These are phyloP conservation scores for Lycopodina hypogea DNA, from an alignment of 37 sponge, comb jelly and placozoan genomes.

Conservation along the genomic window DNA sequence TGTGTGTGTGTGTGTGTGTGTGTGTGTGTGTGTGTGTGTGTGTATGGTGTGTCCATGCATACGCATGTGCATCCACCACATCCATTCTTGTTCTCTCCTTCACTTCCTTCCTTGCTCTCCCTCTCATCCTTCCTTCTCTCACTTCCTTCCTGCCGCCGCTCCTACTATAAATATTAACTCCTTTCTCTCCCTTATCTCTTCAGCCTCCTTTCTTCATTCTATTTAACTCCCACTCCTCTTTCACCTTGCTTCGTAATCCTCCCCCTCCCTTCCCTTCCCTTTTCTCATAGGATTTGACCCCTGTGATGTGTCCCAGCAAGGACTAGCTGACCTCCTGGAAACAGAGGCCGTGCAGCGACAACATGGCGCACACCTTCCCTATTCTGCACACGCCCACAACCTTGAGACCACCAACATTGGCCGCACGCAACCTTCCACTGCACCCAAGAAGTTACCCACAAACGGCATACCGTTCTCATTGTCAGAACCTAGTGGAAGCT, in stretches of 20 bases:
- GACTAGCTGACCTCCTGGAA: slow-evolving; percentile 57
- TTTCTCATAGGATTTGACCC: slow-evolving; percentile 53
- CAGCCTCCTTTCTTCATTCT: too few species aligned
- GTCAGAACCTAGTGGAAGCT: not conserved
- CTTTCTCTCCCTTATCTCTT: too few species aligned
- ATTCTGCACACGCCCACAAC: not conserved
- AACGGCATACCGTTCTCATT: not conserved
- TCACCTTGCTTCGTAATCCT: not conserved
- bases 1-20: too few species aligned
- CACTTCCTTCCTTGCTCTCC: too few species aligned
- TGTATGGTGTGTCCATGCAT: too few species aligned
- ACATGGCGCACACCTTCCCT: not conserved
- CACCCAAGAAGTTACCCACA: not conserved
- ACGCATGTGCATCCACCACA: too few species aligned
- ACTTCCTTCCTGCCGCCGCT: too few species aligned
- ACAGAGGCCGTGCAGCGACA: slow-evolving; percentile 29
- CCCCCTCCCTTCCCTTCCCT: not conserved
- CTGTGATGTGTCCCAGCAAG: slow-evolving; percentile 53
- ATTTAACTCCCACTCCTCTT: too few species aligned
- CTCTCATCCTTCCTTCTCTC: too few species aligned
- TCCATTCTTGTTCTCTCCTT: too few species aligned
- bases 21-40: too few species aligned
- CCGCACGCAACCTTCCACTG: not conserved
- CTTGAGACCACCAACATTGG: not conserved
- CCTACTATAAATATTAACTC: too few species aligned